Evolutionary conservation across 2,888 invertebrate genomes (phyloP), one percentile per base, ranked within the genome.

Genomic region (Melanargia galathea): DNA sequence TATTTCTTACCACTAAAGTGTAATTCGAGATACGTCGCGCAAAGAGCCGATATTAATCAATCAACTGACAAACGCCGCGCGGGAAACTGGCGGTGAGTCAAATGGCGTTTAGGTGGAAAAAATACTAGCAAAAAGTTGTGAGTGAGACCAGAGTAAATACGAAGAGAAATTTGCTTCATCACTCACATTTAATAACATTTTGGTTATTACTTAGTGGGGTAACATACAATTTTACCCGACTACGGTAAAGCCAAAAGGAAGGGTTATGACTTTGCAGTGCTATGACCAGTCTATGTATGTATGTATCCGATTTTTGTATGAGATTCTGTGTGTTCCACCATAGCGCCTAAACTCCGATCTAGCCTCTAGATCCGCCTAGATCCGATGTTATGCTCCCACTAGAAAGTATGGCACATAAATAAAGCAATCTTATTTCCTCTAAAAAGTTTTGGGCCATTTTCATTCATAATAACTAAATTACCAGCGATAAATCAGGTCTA

Each of bases 41-140:
- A 63, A 45, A 57, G 38, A 66, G 57, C 60, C 60, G 51, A 66
- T 63, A 66, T 60, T 57, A 66, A 66, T 66, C 66, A 60, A 63
- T 66, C 66, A 66, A 58, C 56, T 46, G 38, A 60, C 63, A 63
- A 60, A 60, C 60, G 57, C 56, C 63, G 43, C 40, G 56, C 33
- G 35, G 35, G 35, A 63, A 61, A 61, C 55, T 65, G 65, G 56
- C 60, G 54, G 22, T 43, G 65, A 63, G 63, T 65, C 63, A 65
- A 65, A 63, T 56, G 46, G 59, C 45, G 63, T 54, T 63, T 65
- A 46, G 63, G 56, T 54, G 56, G 51, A 40, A 43, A 40, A 51
- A 43, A 43, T 51, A 51, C 26, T 52, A 13, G 24, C 20, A 43
- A 26, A 43, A 60, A 52, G 43, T 57, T 57, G 16, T 20, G 43